These are phyloP conservation scores for Dendropsophus ebraccatus DNA, from an alignment of 2,113 vertebrate species.

Conservation along the genomic window DNA sequence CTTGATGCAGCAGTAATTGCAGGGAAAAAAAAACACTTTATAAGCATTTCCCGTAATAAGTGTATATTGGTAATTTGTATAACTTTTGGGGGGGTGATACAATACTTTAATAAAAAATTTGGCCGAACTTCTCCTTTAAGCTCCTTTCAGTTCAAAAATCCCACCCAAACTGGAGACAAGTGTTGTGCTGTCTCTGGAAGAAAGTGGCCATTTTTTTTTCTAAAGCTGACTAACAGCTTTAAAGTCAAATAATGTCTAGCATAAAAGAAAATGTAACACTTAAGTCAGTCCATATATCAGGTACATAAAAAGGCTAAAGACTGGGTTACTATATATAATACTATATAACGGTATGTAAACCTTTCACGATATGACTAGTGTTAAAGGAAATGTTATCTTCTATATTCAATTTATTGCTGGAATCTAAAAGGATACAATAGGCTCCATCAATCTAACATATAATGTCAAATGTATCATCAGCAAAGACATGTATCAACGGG, in stretches of 20 bases:
- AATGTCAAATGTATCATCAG: conserved; percentile 17
- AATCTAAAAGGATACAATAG: conserved; percentile 12
- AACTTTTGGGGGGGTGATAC: too few species aligned
- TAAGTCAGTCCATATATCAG: conserved; percentile 60
- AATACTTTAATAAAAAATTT: too few species aligned
- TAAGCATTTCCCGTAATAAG: too few species aligned
- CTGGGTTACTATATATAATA: conserved; percentile 52
- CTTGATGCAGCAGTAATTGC: too few species aligned
- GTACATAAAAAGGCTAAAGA: conserved; percentile 61
- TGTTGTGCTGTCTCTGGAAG: too few species aligned
- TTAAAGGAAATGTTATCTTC: background rate
- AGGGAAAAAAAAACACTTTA: too few species aligned
- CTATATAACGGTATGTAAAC: background rate
- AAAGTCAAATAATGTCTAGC: conserved; percentile 63
- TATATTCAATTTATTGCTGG: background rate
- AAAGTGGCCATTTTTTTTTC: too few species aligned
- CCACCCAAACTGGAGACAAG: too few species aligned
- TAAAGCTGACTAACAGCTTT: too few species aligned
- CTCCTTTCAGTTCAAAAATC: too few species aligned
- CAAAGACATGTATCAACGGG: conserved; percentile 1
- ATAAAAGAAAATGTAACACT: conserved; percentile 60
- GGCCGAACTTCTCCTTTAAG: too few species aligned
- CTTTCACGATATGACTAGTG: background rate
- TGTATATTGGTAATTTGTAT: too few species aligned
- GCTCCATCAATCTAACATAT: background rate